phyloP scores from a whole-genome alignment of 2,888 invertebrate species.

The Trissolcus brochymenae region DNA sequence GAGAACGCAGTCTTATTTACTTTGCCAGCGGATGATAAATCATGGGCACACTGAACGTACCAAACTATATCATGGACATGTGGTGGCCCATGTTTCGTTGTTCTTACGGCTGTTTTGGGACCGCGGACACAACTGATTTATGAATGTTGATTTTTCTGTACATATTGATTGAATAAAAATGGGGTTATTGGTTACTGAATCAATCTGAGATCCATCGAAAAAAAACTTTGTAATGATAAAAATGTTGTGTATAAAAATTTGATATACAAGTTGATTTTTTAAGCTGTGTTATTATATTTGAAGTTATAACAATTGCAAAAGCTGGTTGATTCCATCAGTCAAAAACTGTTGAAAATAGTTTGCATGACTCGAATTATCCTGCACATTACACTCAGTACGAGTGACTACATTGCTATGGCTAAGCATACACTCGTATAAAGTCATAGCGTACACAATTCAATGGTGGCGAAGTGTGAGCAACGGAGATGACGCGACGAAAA shows the following conservation, averaged over 20 bases:
- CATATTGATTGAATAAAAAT: no score
- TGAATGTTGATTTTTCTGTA: slow-evolving; percentile 3
- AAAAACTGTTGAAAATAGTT: slow-evolving; percentile 16
- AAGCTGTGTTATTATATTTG: no score
- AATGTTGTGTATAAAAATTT: no score
- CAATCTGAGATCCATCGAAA: no score
- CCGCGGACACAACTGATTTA: slow-evolving; percentile 31
- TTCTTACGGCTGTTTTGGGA: slow-evolving; percentile 18
- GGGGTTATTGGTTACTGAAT: no score
- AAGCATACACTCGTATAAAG: slow-evolving; percentile 70
- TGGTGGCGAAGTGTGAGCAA: slow-evolving; percentile 61
- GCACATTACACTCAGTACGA: slow-evolving; percentile 46
- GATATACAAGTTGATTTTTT: no score
- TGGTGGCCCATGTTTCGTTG: slow-evolving; percentile 21
- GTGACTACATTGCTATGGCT: slow-evolving; percentile 64
- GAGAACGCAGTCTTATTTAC: slow-evolving; percentile 33
- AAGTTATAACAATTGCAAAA: no score
- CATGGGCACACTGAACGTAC: slow-evolving; percentile 7
- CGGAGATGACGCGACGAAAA: slow-evolving; percentile 10
- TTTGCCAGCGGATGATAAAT: slow-evolving; percentile 33
- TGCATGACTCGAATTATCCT: slow-evolving; percentile 33
- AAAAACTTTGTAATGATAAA: no score
- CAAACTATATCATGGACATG: not conserved
- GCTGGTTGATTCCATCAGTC: not conserved
- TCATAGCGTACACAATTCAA: slow-evolving; percentile 67